Conservation (phyloP, 1,140 invertebrate species). For the Hycleus phaleratus region DNA sequence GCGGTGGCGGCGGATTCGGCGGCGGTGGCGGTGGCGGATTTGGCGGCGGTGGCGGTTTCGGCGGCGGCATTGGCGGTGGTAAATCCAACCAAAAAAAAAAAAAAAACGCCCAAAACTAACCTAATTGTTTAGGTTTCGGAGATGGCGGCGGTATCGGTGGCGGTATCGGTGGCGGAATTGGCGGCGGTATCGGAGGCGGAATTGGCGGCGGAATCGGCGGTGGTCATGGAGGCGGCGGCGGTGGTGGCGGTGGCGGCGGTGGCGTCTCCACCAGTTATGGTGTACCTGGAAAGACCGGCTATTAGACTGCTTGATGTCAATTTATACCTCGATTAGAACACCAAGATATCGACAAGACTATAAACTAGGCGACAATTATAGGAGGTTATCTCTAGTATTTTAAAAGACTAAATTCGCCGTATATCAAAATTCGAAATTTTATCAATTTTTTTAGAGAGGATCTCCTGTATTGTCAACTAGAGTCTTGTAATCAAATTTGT, state of each 20-base stretch:
- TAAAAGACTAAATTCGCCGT: no score
- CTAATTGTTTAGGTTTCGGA: slow-evolving; percentile 10
- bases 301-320: no score
- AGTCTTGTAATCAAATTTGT: no score
- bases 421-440: no score
- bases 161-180: slow-evolving; percentile 23
- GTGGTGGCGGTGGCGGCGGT: slow-evolving; percentile 26
- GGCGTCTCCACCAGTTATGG: slow-evolving; percentile 34
- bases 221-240: slow-evolving; percentile 24
- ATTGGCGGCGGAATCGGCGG: slow-evolving; percentile 21
- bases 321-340: no score
- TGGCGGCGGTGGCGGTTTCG: slow-evolving; percentile 23
- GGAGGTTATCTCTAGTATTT: no score
- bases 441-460: no score
- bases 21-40: slow-evolving; percentile 13
- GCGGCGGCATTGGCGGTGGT: slow-evolving; percentile 20
- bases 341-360: no score
- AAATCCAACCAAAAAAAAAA: neutral
- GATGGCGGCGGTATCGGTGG: slow-evolving; percentile 21
- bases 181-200: slow-evolving; percentile 21
- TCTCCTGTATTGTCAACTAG: no score
- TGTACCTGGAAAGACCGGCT: slow-evolving; percentile 33
- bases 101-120: neutral
- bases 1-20: slow-evolving; percentile 3
- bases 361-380: no score